These are phyloP conservation scores for Alentia gelatinosa DNA, from an alignment of 2,888 invertebrate genomes.

Conservation along the genomic window DNA sequence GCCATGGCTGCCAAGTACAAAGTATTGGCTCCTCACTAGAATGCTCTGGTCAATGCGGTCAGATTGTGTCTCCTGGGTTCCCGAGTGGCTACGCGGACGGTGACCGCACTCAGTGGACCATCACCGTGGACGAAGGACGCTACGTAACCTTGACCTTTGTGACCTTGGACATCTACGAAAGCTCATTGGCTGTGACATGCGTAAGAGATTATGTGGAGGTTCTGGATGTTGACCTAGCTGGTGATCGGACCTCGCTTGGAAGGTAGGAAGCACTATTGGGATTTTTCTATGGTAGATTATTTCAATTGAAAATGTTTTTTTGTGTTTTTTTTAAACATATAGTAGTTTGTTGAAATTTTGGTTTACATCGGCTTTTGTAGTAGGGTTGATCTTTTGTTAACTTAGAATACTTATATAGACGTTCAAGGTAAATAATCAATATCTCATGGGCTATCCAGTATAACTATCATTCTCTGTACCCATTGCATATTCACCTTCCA, in stretches of 20 bases:
- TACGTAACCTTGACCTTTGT: constrained; percentile 71
- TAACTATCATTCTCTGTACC: no score
- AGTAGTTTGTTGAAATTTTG: no score
- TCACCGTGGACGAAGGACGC: constrained; percentile 67
- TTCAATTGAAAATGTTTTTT: no score
- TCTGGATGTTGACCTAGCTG: constrained; percentile 71
- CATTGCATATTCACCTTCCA: no score
- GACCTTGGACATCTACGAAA: constrained; percentile 69
- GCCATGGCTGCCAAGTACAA: constrained; percentile 32
- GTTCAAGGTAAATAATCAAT: no score
- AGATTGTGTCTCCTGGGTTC: constrained; percentile 71
- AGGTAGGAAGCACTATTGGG: constrained; percentile 64
- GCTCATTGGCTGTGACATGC: neutral
- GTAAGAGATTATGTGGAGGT: constrained; percentile 58
- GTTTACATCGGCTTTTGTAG: no score
- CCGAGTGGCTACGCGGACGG: constrained; percentile 69
- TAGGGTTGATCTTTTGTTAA: no score
- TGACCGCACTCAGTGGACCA: constrained; percentile 67
- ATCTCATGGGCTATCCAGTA: no score
- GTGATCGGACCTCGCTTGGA: constrained; percentile 67
- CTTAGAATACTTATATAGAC: no score
- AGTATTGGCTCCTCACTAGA: neutral
- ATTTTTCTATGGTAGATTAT: no score
- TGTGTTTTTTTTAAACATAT: no score
- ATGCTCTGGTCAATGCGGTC: constrained; percentile 65